Evolutionary conservation across 2,113 vertebrate genomes (phyloP).

Genomic region (Myotis yumanensis): DNA sequence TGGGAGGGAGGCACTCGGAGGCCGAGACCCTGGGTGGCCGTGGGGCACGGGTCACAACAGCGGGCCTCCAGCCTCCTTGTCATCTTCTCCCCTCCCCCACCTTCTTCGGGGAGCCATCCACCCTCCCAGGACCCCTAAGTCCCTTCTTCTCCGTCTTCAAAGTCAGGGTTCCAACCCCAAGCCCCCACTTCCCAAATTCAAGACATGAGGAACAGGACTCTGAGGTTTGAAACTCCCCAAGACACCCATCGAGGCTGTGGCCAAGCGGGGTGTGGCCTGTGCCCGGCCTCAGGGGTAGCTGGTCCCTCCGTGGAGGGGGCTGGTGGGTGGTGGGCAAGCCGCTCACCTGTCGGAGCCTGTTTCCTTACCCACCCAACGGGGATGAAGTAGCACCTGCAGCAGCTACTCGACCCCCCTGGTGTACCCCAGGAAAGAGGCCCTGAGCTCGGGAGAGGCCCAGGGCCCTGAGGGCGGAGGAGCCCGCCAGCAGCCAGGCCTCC

Average conservation of each 20-base stretch:
- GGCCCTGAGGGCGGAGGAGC: too few relatives aligned
- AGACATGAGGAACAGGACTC: background rate
- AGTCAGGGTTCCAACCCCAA: background rate
- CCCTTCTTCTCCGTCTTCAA: background rate
- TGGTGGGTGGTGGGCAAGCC: fast-evolving
- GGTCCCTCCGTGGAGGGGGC: fast-evolving
- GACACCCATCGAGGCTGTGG: background rate
- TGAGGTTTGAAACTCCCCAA: background rate
- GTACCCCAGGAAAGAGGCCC: too few relatives aligned
- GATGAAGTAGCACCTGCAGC: background rate
- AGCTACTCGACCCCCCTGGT: fast-evolving
- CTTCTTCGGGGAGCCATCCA: background rate
- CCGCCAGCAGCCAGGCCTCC: background rate
- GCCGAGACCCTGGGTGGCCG: background rate
- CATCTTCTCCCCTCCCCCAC: background rate
- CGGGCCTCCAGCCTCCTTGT: fast-evolving
- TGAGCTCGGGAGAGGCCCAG: background rate
- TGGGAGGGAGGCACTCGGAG: background rate
- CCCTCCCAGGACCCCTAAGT: background rate
- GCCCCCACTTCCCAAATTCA: background rate
- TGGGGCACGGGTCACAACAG: background rate
- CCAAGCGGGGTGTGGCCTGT: background rate
- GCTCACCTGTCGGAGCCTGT: background rate
- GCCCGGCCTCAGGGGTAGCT: fast-evolving
- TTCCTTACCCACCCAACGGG: background rate